Base-by-base conservation (phyloP, 2,113 vertebrate species). In the Acrocephalus kingi region DNA sequence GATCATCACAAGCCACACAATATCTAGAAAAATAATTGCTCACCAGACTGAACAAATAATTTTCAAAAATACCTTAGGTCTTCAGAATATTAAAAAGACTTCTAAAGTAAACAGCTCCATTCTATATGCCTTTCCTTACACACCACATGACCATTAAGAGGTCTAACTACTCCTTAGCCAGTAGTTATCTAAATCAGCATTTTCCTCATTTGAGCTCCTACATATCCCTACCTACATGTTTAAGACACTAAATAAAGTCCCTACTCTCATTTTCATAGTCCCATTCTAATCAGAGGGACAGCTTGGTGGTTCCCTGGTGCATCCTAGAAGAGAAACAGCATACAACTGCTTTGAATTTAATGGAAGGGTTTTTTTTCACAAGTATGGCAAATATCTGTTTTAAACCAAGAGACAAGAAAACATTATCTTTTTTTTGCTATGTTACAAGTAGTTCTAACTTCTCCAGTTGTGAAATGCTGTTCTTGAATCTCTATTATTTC, bases 181-280 rank as follows among this genome's bases (percentile, higher is more conserved):
- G 75, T 52, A 93, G 35, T 90, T 91, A 86, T 79, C 92, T 94
- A 90, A 95, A 92, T 45, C 45, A 90, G 20, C 52, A 84, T 82
- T 91, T 84, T 89, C 61, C 56, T 93, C 61, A 72, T 56, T 30
- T 84, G 45, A 84, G 56, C 25, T 78, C 28, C 45, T 84, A 68
- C 78, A 10, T 90, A 64, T 86, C 61, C 61, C 83, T 92, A 77
- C 80, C 69, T 93, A 41, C 37, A 49, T 61, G 35, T 61, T 91
- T 78, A 77, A 77, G 71, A 78, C 66, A 41, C 28, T 59, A 78
- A 96, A 61, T 10, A 86, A 92, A 90, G 39, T 90, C 88, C 71
- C 85, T 75, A 21, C 30, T 64, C 83, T 84, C 82, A 86, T 96
- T 96, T 96, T 92, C 73, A 61, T 56, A 61, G 52, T 93, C 83